These are phyloP conservation scores for Cheilosia soror DNA, from an alignment of 2,888 invertebrate species.

Conservation along the genomic window DNA sequence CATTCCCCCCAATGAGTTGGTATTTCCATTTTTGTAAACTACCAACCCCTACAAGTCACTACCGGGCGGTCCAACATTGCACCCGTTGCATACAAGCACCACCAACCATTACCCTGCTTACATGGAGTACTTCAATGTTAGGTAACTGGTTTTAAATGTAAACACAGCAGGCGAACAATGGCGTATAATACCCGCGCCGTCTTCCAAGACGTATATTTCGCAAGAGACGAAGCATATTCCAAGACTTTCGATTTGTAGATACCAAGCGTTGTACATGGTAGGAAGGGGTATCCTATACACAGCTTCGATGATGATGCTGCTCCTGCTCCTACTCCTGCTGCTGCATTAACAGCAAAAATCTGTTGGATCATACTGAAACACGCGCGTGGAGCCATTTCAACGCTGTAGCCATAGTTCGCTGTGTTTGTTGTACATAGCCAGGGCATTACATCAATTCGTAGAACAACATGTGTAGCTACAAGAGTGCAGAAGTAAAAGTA, in stretches of 20 bases:
- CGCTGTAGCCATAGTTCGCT: slow-evolving; percentile 49
- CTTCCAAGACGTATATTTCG: slow-evolving; percentile 39
- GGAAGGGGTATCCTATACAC: slow-evolving; percentile 32
- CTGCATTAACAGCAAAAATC: slow-evolving; percentile 60
- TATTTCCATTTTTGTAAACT: slow-evolving; percentile 48
- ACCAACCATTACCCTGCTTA: slow-evolving; percentile 73
- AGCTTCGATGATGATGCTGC: slow-evolving; percentile 25
- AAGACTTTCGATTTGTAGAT: slow-evolving; percentile 70
- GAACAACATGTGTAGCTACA: slow-evolving; percentile 77
- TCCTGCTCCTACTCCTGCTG: slow-evolving; percentile 13
- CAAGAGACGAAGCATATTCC: slow-evolving; percentile 46
- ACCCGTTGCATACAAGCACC: slow-evolving; percentile 68
- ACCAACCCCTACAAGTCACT: slow-evolving; percentile 70
- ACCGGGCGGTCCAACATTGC: slow-evolving; percentile 74
- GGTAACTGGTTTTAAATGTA: slow-evolving; percentile 75
- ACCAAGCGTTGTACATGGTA: slow-evolving; percentile 33
- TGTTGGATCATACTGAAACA: slow-evolving; percentile 72
- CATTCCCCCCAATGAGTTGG: slow-evolving; percentile 30
- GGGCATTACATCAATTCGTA: slow-evolving; percentile 77
- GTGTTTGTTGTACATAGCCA: slow-evolving; percentile 74
- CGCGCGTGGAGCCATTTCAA: slow-evolving; percentile 72
- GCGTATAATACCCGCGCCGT: slow-evolving; percentile 60
- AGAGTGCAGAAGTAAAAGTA: slow-evolving; percentile 75
- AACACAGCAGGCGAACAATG: slow-evolving; percentile 69
- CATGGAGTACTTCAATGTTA: slow-evolving; percentile 73